Evolutionary conservation across 2,888 invertebrate genomes (phyloP).

Genomic region (Siphlonurus alternatus): DNA sequence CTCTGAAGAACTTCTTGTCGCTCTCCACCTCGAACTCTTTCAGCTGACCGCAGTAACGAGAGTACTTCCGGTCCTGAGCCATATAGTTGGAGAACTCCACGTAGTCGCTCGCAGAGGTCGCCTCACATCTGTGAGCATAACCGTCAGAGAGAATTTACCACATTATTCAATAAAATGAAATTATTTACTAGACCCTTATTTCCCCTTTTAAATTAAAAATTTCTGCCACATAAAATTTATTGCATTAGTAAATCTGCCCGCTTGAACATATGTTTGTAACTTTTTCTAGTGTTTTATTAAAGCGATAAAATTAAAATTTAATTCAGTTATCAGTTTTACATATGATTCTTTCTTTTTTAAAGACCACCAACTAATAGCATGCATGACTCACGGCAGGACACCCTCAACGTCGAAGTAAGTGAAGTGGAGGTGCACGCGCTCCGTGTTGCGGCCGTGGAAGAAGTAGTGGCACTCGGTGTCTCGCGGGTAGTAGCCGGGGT

Average conservation of each 20-base stretch:
- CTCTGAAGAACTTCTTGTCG: constrained; percentile 83
- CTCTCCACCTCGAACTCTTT: constrained; percentile 69
- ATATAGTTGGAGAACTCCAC: constrained; percentile 93
- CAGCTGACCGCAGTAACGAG: constrained; percentile 73
- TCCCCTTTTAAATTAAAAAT: too few relatives aligned
- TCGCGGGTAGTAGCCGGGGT: constrained; percentile 77
- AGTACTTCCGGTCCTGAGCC: constrained; percentile 75
- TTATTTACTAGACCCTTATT: background rate
- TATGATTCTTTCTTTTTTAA: too few relatives aligned
- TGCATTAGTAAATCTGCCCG: too few relatives aligned
- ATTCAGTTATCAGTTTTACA: too few relatives aligned
- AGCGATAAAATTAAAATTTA: too few relatives aligned
- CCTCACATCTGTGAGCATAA: constrained; percentile 60
- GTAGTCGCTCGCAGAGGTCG: constrained; percentile 82
- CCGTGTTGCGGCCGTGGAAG: constrained; percentile 62
- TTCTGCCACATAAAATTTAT: too few relatives aligned
- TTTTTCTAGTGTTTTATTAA: too few relatives aligned
- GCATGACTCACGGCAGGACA: constrained; percentile 78
- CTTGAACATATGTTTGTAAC: background rate
- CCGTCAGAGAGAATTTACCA: too few relatives aligned
- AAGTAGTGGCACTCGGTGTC: constrained; percentile 84
- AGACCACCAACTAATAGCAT: too few relatives aligned
- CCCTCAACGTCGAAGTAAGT: constrained; percentile 90
- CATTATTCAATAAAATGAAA: background rate
- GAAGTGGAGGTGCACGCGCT: constrained; percentile 69